These are phyloP conservation scores for Tolmerus cingulatus DNA, from an alignment of 2,888 invertebrate genomes.

Conservation along the genomic window DNA sequence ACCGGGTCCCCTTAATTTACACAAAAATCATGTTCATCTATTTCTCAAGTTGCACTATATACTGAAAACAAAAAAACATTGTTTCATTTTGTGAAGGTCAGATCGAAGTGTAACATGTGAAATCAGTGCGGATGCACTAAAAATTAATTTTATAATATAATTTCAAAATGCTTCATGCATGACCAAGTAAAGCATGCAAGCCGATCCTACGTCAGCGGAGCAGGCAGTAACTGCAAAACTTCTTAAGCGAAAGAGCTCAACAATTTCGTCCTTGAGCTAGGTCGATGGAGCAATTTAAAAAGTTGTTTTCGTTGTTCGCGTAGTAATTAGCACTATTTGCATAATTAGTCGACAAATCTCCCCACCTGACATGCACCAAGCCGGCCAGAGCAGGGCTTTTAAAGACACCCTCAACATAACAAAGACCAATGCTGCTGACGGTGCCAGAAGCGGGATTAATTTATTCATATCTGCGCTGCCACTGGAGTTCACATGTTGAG, in stretches of 20 bases:
- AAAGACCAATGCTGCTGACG: not conserved
- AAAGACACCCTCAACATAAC: not conserved
- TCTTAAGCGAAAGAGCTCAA: not conserved
- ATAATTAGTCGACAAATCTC: constrained; percentile 19
- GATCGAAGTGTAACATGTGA: not conserved
- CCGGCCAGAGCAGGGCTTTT: not conserved
- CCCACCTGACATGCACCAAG: not conserved
- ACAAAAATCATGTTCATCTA: no score
- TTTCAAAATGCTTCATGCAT: not conserved
- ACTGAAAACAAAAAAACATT: not conserved
- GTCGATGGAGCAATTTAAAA: not conserved
- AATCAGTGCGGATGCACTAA: not conserved
- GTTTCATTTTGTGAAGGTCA: not conserved
- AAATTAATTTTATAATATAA: not conserved
- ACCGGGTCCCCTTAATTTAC: no score
- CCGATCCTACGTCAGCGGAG: not conserved
- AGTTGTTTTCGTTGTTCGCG: not conserved
- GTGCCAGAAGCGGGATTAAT: not conserved
- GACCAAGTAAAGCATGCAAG: not conserved
- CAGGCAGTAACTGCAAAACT: not conserved
- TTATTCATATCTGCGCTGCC: constrained; percentile 24
- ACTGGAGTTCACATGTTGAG: constrained; percentile 14
- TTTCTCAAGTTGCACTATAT: not conserved
- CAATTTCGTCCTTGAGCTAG: not conserved
- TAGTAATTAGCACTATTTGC: constrained; percentile 2